A percentile compares a stretch with the other conserved stretches of the same genome.
These are phyloP conservation scores for Paragorgia papillata DNA, from an alignment of 92 coral and sea anemone genomes.

Conservation along the genomic window DNA sequence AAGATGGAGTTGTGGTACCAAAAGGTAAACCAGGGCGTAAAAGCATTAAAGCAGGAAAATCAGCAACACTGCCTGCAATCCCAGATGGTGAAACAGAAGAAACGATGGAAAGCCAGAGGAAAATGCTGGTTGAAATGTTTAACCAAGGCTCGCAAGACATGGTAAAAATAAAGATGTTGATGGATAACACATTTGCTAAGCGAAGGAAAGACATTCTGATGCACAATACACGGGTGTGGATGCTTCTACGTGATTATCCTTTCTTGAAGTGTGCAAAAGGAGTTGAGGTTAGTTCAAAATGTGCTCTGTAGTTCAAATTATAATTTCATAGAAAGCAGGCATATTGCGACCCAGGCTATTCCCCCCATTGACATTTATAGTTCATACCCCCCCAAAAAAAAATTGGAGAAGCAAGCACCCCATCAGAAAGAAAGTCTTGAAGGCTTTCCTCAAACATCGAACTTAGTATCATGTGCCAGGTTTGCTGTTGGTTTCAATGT, in stretches of 20 bases:
- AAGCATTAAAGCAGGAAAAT: not conserved
- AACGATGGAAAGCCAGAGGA: conserved; percentile 18
- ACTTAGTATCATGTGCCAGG: no score
- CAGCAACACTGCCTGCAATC: no score
- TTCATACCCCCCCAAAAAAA: no score
- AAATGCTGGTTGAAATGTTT: conserved; percentile 25
- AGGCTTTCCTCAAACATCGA: no score
- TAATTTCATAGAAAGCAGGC: no score
- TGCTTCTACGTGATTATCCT: conserved; percentile 48
- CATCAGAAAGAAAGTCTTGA: no score
- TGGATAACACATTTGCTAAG: conserved; percentile 40
- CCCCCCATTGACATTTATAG: no score
- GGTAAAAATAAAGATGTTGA: conserved; percentile 16
- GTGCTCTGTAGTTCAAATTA: no score
- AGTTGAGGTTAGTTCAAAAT: conserved; percentile 46
- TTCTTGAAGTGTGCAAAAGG: conserved; percentile 44
- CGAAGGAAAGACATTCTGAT: conserved; percentile 16
- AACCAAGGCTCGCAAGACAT: conserved; percentile 16
- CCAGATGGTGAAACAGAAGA: conserved; percentile 62
- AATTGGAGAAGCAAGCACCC: no score
- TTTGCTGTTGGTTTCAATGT: no score
- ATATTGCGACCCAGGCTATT: no score
- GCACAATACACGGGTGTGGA: conserved; percentile 43
- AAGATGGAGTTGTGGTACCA: conserved; percentile 15
- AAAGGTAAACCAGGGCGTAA: conserved; percentile 52